These are phyloP conservation scores for Coilia nasus DNA, from an alignment of 2,797 vertebrate species.

Conservation along the genomic window DNA sequence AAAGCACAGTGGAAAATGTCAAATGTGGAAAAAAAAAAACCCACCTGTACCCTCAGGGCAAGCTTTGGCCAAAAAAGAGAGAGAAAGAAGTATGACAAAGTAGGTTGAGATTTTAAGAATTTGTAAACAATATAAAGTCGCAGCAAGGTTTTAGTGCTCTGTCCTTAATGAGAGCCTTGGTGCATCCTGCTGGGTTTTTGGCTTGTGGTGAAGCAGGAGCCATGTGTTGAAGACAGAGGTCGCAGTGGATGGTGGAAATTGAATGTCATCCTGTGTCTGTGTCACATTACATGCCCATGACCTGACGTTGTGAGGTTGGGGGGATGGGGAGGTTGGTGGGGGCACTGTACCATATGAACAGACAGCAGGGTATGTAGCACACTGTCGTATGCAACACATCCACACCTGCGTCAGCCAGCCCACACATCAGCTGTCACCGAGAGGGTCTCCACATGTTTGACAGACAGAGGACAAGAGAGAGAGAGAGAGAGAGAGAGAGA, in stretches of 20 bases:
- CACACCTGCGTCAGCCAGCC: constrained; percentile 3
- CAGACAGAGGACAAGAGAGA: constrained; percentile 28
- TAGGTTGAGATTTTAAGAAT: constrained; percentile 23
- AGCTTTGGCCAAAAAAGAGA: constrained; percentile 51
- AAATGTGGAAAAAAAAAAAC: constrained; percentile 65
- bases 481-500: background rate
- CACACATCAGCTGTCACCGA: background rate
- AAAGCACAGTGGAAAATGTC: constrained; percentile 74
- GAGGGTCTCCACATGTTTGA: constrained; percentile 15
- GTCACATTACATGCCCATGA: constrained; percentile 33
- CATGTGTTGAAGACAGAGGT: constrained; percentile 37
- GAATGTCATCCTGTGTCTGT: constrained; percentile 42
- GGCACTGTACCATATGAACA: constrained; percentile 35
- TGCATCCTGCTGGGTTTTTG: constrained; percentile 3
- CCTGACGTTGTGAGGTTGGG: constrained; percentile 41
- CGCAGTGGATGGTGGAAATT: constrained; percentile 22
- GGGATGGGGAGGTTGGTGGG: constrained; percentile 22
- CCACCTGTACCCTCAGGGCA: constrained; percentile 67
- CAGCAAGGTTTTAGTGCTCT: constrained; percentile 33
- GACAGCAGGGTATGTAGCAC: constrained; percentile 35
- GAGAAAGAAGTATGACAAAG: constrained; percentile 9
- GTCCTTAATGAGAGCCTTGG: constrained; percentile 16
- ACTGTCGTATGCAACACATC: constrained; percentile 36
- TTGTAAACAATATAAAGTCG: constrained; percentile 38
- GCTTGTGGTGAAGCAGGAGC: constrained; percentile 20